Conservation (phyloP, 2,888 invertebrate species). For the Physocephala rufipes region DNA sequence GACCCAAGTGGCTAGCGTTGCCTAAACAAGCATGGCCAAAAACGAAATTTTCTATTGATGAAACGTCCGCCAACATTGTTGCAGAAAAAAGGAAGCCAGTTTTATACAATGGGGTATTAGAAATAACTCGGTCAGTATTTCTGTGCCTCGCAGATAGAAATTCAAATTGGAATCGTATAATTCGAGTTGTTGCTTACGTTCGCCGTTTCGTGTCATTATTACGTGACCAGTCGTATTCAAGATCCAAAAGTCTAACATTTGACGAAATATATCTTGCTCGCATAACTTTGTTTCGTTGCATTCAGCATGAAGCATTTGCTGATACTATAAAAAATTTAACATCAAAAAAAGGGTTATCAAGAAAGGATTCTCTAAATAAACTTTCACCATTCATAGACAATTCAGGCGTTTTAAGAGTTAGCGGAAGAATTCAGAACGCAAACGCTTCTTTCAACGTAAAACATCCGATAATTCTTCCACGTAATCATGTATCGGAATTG, state of each 20-base stretch:
- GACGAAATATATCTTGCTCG: slow-evolving; percentile 27
- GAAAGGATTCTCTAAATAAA: slow-evolving; percentile 15
- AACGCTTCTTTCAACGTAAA: slow-evolving; percentile 23
- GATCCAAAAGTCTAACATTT: neutral
- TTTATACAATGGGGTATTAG: neutral
- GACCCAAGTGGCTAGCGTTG: slow-evolving; percentile 11
- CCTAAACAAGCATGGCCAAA: slow-evolving; percentile 20
- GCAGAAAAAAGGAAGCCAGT: neutral
- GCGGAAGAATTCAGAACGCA: slow-evolving; percentile 34
- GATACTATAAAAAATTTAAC: neutral
- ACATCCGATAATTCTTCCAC: slow-evolving; percentile 40
- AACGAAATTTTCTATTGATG: slow-evolving; percentile 21
- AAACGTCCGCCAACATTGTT: neutral
- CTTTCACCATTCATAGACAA: slow-evolving; percentile 37
- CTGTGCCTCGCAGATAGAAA: slow-evolving; percentile 12
- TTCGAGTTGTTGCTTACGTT: slow-evolving; percentile 31
- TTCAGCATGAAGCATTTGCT: slow-evolving; percentile 25
- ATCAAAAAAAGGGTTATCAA: neutral
- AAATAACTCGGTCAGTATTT: neutral
- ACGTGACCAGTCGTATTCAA: slow-evolving; percentile 9
- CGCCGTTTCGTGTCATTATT: slow-evolving; percentile 30
- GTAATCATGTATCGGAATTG: slow-evolving; percentile 26
- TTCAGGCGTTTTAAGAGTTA: slow-evolving; percentile 27
- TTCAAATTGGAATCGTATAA: neutral
- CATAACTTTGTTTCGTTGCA: slow-evolving; percentile 2